Percentiles rank a stretch among this genome's conserved stretches.
These are phyloP conservation scores for Lingula anatina DNA, from an alignment of 2,888 invertebrate species.

Conservation along the genomic window DNA sequence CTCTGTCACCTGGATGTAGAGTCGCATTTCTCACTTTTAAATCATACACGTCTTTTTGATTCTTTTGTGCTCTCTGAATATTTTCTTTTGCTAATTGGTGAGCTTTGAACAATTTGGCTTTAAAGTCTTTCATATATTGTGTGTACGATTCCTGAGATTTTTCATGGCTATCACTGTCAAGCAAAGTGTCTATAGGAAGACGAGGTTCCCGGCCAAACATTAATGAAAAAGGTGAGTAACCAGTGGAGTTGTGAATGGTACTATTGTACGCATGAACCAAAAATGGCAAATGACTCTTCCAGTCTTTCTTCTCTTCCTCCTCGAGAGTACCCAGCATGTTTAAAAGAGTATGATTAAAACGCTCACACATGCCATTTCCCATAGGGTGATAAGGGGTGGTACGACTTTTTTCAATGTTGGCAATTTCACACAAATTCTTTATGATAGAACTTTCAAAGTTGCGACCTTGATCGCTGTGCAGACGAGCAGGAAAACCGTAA, in stretches of 20 bases:
- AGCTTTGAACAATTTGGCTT: not conserved
- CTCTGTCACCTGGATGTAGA: constrained; percentile 4
- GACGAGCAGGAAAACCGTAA: constrained; percentile 5
- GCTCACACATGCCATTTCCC: constrained; percentile 3
- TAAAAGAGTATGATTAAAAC: constrained; percentile 2
- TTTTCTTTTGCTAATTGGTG: constrained; percentile 1
- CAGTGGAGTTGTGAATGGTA: constrained; percentile 4
- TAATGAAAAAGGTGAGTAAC: constrained; percentile 3
- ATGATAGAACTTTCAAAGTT: constrained; percentile 1
- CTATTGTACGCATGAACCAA: constrained; percentile 4
- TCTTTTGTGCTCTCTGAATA: not conserved
- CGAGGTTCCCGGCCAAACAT: constrained; percentile 7
- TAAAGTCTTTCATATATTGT: no score
- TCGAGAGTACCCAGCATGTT: constrained; percentile 2
- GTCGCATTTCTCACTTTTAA: not conserved
- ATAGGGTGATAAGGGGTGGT: constrained; percentile 1
- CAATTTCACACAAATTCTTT: not conserved
- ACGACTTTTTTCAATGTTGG: not conserved
- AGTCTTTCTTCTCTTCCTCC: not conserved
- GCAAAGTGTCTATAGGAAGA: constrained; percentile 3
- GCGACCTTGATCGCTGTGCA: constrained; percentile 1
- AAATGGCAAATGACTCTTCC: constrained; percentile 1
- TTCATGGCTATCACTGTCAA: no score
- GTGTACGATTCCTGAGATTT: no score
- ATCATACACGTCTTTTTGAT: constrained; percentile 4